phyloP scores from a whole-genome alignment of 2,888 invertebrate genomes.

The Nomada fucata region DNA sequence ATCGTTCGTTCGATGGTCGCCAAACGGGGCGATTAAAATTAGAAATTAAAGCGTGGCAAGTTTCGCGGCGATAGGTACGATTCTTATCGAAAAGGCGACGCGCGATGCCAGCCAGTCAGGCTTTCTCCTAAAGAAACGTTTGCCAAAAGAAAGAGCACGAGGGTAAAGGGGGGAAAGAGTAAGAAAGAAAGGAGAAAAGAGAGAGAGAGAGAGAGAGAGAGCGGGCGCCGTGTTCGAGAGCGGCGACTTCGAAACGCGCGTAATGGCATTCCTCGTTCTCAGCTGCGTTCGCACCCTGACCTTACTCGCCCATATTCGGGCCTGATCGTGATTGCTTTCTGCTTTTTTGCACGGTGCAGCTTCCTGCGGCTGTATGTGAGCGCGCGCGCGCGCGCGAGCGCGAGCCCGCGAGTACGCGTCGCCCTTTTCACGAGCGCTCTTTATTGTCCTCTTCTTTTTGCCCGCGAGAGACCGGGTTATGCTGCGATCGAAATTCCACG shows the following conservation, averaged over 20 bases:
- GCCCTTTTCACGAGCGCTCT: constrained; percentile 52
- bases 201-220: constrained; percentile 12
- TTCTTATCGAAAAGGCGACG: constrained; percentile 5
- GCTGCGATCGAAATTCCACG: constrained; percentile 13
- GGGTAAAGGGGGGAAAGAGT: neutral
- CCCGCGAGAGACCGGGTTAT: constrained; percentile 13
- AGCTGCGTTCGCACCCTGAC: constrained; percentile 80
- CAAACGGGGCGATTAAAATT: too few species aligned
- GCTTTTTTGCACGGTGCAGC: constrained; percentile 74
- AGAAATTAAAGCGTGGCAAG: too few species aligned
- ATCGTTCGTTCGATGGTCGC: too few species aligned
- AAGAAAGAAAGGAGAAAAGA: neutral
- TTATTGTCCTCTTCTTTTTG: constrained; percentile 29
- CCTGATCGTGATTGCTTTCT: constrained; percentile 80
- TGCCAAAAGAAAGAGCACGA: constrained; percentile 10
- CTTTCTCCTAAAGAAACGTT: constrained; percentile 10
- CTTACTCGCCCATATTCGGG: constrained; percentile 81
- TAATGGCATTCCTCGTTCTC: constrained; percentile 81
- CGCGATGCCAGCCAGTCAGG: neutral
- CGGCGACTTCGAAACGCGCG: constrained; percentile 71
- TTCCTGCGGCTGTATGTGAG: constrained; percentile 51
- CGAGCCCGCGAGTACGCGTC: constrained; percentile 46
- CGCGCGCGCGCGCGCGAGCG: neutral
- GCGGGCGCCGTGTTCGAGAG: constrained; percentile 4
- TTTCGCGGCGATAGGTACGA: neutral